Percentiles rank a stretch among this genome's conserved stretches.
Evolutionary conservation across 2,888 invertebrate species (phyloP).

Genomic region (Ormia ochracea): DNA sequence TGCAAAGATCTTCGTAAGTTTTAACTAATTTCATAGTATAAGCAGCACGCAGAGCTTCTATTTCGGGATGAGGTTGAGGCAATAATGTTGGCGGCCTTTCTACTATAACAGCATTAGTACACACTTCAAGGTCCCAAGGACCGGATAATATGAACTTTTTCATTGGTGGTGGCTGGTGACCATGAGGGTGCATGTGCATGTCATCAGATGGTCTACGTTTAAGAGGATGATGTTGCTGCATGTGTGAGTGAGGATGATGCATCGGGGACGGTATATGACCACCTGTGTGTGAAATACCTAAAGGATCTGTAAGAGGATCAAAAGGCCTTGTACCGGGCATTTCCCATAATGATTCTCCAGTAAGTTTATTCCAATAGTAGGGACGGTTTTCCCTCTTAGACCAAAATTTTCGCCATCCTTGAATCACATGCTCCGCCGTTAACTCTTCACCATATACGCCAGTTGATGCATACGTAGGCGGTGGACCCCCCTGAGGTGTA

Average conservation of each 20-base stretch:
- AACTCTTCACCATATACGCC: slow-evolving; percentile 75
- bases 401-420: slow-evolving; percentile 98
- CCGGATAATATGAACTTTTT: slow-evolving; percentile 93
- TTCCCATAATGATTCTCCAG: slow-evolving; percentile 98
- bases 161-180: slow-evolving; percentile 81
- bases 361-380: slow-evolving; percentile 97
- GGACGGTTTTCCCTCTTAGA: slow-evolving; percentile 95
- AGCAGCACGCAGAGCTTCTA: slow-evolving; percentile 90
- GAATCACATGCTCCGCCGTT: slow-evolving; percentile 80
- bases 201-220: slow-evolving; percentile 76
- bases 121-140: slow-evolving; percentile 96
- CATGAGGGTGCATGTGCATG: slow-evolving; percentile 72
- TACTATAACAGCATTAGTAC: slow-evolving; percentile 88
- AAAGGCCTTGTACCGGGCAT: slow-evolving; percentile 89
- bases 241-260: slow-evolving; percentile 69
- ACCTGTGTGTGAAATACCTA: slow-evolving; percentile 78
- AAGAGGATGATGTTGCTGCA: slow-evolving; percentile 67
- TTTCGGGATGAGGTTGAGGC: slow-evolving; percentile 95
- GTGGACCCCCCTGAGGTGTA: slow-evolving; percentile 76
- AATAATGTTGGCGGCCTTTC: slow-evolving; percentile 90
- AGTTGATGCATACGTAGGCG: slow-evolving; percentile 66
- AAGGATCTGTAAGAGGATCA: slow-evolving; percentile 94
- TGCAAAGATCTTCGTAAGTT: slow-evolving; percentile 95
- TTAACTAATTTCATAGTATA: slow-evolving; percentile 90
- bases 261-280: slow-evolving; percentile 68